These are phyloP conservation scores for Ischnura elegans DNA, from an alignment of 2,888 invertebrate species.

Conservation along the genomic window DNA sequence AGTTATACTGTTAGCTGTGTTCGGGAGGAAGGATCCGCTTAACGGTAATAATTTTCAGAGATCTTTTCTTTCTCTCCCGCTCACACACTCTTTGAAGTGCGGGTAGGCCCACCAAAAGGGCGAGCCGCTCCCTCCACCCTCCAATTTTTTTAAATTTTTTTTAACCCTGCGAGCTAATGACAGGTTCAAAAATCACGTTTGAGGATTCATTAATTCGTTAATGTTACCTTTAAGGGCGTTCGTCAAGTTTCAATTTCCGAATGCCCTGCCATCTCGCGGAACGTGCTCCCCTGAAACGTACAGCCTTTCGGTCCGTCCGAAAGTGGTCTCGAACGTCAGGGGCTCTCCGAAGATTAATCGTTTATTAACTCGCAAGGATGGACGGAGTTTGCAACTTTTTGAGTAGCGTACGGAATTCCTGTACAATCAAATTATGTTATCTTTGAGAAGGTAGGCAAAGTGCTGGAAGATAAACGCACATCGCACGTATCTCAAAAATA, in stretches of 20 bases:
- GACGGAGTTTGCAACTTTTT: too few species aligned
- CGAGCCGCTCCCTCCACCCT: not conserved
- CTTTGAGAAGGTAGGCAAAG: too few species aligned
- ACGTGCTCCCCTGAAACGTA: too few species aligned
- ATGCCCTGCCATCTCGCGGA: too few species aligned
- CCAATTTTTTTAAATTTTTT: not conserved
- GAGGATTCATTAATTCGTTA: not conserved
- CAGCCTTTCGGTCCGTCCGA: too few species aligned
- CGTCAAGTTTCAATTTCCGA: not conserved
- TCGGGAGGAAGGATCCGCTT: not conserved
- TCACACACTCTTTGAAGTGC: not conserved
- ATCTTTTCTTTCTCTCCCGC: not conserved
- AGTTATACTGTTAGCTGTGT: constrained; percentile 3
- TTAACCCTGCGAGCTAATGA: not conserved
- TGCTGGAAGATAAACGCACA: too few species aligned
- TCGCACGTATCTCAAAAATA: too few species aligned
- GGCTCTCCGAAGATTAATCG: too few species aligned
- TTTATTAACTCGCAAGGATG: too few species aligned
- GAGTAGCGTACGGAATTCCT: too few species aligned
- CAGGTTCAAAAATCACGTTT: not conserved
- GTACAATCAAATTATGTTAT: too few species aligned
- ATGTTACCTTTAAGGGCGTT: not conserved
- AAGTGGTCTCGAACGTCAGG: too few species aligned
- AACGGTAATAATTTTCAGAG: not conserved
- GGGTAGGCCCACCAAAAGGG: not conserved